Conservation (phyloP, 2,113 vertebrate genomes). For the Hemicordylus capensis region DNA sequence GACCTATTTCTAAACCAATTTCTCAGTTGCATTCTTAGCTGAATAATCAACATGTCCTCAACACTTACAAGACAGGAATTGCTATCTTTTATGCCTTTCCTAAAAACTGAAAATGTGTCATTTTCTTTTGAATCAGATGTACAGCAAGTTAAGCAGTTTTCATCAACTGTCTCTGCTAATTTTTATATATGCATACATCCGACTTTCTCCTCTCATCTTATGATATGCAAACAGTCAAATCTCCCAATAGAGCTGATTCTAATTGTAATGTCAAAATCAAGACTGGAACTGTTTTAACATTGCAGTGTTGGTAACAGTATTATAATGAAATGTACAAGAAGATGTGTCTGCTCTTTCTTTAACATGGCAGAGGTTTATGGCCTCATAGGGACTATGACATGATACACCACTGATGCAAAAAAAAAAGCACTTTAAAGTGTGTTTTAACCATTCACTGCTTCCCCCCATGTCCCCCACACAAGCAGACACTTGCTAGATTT, state of each 20-base stretch:
- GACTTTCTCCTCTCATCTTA: not conserved
- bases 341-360: constrained; percentile 46
- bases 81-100: not conserved
- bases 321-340: constrained; percentile 18
- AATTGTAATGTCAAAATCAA: constrained; percentile 53
- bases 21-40: not conserved
- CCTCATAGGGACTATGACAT: not conserved
- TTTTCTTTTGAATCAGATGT: constrained; percentile 45
- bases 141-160: constrained; percentile 24
- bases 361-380: constrained; percentile 22
- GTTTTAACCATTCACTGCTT: not conserved
- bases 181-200: not conserved
- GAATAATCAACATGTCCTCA: not conserved
- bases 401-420: constrained; percentile 3
- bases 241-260: constrained; percentile 39
- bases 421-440: not conserved
- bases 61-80: not conserved
- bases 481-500: too few species aligned
- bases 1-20: constrained; percentile 6
- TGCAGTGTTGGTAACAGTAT: constrained; percentile 45
- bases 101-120: constrained; percentile 11
- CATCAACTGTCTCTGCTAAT: constrained; percentile 28
- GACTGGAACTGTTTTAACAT: constrained; percentile 41
- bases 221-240: constrained; percentile 44
- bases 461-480: too few species aligned